A percentile compares a stretch with the other conserved stretches of the same genome.
phyloP scores from a whole-genome alignment of 2,797 vertebrate genomes.

The Tolypeutes matacus region DNA sequence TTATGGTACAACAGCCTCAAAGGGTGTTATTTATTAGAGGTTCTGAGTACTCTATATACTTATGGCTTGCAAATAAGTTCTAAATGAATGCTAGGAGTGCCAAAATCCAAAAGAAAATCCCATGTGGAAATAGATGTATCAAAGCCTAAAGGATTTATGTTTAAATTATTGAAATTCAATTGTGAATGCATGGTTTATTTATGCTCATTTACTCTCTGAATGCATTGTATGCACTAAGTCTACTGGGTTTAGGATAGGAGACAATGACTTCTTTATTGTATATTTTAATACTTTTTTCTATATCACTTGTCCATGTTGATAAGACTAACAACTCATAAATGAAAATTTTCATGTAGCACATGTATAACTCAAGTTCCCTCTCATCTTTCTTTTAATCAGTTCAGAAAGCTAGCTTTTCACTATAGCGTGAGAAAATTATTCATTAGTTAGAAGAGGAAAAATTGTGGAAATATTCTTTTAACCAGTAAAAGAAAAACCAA shows the following conservation, averaged over 20 bases:
- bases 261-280: slow-evolving; percentile 69
- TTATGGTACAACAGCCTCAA: slow-evolving; percentile 79
- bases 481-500: slow-evolving; percentile 21
- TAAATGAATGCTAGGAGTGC: slow-evolving; percentile 51
- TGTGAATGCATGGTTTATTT: slow-evolving; percentile 60
- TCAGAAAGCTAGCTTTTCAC: slow-evolving; percentile 44
- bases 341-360: background rate
- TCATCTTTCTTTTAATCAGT: slow-evolving; percentile 4
- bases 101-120: slow-evolving; percentile 62
- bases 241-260: slow-evolving; percentile 73
- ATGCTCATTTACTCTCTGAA: slow-evolving; percentile 62
- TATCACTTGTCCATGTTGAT: slow-evolving; percentile 56
- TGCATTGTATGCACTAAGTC: slow-evolving; percentile 44
- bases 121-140: slow-evolving; percentile 63
- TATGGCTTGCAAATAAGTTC: slow-evolving; percentile 72
- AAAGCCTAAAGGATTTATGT: slow-evolving; percentile 44
- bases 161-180: slow-evolving; percentile 74
- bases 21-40: slow-evolving; percentile 75
- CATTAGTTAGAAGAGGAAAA: background rate
- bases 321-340: slow-evolving; percentile 29
- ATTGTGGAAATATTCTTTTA: background rate
- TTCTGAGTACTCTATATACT: slow-evolving; percentile 72
- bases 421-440: background rate
- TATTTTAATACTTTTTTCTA: slow-evolving; percentile 72
- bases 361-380: slow-evolving; percentile 2